Base-by-base conservation (phyloP, 2,797 vertebrate genomes). In the Eupleurogrammus muticus region DNA sequence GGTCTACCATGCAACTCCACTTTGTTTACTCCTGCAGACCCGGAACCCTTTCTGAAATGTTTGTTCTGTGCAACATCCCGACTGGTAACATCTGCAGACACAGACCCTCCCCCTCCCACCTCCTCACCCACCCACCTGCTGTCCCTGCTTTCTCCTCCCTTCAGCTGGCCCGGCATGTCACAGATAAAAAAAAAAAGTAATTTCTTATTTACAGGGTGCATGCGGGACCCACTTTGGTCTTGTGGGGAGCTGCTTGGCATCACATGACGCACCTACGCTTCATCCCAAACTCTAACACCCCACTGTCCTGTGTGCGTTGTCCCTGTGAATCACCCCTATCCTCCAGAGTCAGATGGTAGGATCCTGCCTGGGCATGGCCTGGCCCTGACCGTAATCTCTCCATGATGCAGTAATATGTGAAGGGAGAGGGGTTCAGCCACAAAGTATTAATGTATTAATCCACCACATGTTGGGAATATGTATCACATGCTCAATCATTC, bases 361-460 rank as follows among this genome's bases (percentile, higher is more conserved):
- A 73, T 88, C 89, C 89, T 66, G 76, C 75, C 75, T 79, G 73
- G 70, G 77, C 85, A 75, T 84, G 77, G 81, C 84, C 86, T 83
- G 82, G 80, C 84, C 79, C 84, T 76, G 80, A 76, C 84, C 24
- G 54, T 92, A 93, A 94, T 93, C 92, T 90, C 83, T 90, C 90
- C 82, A 84, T 86, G 85, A 87, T 83, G 69, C 82, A 73, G 82
- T 84, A 84, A 84, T 83, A 83, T 84, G 82, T 66, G 55, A 54
- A 58, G 56, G 69, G 73, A 5, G 73, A 73, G 68, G 53, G 19
- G 17, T 59, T 71, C 73, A 72, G 63, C 61, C 64, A 54, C 85
- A 72, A 81, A 77, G 81, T 87, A 92, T 90, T 90, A 90, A 90
- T 85, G 74, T 83, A 88, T 89, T 91, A 91, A 91, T 87, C 87